Evolutionary conservation across 64 coral and sea anemone genomes (phyloP).

Genomic region (Pachyseris speciosa): DNA sequence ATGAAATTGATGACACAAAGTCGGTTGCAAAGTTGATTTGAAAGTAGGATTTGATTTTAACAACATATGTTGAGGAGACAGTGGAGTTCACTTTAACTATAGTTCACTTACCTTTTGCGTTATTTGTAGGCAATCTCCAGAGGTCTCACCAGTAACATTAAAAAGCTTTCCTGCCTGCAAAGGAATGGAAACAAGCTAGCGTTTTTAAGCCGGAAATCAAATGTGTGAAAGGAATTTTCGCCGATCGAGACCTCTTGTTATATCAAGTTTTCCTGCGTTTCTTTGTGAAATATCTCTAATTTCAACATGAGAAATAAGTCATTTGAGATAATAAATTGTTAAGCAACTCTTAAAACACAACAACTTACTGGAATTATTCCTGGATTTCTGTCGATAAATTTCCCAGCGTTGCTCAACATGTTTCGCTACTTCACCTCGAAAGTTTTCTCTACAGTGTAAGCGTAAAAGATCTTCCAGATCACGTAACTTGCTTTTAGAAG

Average conservation of each 20-base stretch:
- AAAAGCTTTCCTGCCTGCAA: conserved; percentile 87
- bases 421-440: background rate
- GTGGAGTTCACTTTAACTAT: background rate
- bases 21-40: background rate
- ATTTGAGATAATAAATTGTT: background rate
- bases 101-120: conserved; percentile 67
- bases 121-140: conserved; percentile 82
- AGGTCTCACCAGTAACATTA: conserved; percentile 62
- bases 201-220: background rate
- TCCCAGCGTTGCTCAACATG: conserved; percentile 89
- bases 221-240: background rate
- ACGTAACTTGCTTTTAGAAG: background rate
- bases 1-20: background rate
- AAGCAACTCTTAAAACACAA: too few species aligned
- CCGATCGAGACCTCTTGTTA: background rate
- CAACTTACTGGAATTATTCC: conserved; percentile 74
- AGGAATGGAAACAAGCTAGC: background rate
- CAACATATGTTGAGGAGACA: background rate
- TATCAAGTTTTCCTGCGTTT: background rate
- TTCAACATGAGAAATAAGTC: background rate
- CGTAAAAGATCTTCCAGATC: background rate
- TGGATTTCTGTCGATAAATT: conserved; percentile 91
- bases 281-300: background rate
- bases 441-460: background rate
- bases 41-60: background rate